Conservation (phyloP, 1,140 invertebrate species). For the Sycobia sp. region DNA sequence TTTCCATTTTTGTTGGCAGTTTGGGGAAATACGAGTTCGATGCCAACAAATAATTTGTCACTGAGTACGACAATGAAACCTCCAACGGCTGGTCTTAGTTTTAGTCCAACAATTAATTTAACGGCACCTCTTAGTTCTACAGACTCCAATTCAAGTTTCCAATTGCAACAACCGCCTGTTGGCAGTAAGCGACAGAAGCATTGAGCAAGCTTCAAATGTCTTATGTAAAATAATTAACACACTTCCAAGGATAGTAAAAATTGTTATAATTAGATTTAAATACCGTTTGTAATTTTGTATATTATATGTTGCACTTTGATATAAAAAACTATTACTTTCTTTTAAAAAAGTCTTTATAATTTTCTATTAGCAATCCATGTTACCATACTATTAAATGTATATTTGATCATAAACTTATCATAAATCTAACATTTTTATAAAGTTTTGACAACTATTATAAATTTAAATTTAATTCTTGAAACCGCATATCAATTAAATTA, state of each 20-base stretch:
- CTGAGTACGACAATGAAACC: slow-evolving; percentile 62
- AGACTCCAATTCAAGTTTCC: slow-evolving; percentile 62
- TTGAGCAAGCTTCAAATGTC: slow-evolving; percentile 46
- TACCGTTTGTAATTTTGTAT: slow-evolving; percentile 2
- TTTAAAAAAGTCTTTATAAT: too few species aligned
- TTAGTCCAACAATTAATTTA: slow-evolving; percentile 55
- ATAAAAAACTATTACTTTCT: neutral
- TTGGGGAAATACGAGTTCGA: slow-evolving; percentile 51
- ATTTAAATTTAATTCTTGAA: too few species aligned
- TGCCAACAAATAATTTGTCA: slow-evolving; percentile 55
- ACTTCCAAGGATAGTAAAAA: too few species aligned
- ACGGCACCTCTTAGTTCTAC: slow-evolving; percentile 52
- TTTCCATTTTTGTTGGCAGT: slow-evolving; percentile 47
- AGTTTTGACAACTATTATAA: too few species aligned
- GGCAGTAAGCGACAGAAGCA: slow-evolving; percentile 75
- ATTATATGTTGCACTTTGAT: slow-evolving; percentile 2
- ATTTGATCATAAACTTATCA: too few species aligned
- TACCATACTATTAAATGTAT: too few species aligned
- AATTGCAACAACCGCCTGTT: slow-evolving; percentile 73
- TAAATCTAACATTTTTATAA: too few species aligned
- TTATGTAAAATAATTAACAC: slow-evolving; percentile 16
- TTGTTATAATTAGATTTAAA: too few species aligned
- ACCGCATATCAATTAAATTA: too few species aligned
- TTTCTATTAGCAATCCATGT: too few species aligned
- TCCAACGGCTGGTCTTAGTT: slow-evolving; percentile 58